Conservation (phyloP, 2,888 invertebrate genomes). For the Eupithecia insigniata region DNA sequence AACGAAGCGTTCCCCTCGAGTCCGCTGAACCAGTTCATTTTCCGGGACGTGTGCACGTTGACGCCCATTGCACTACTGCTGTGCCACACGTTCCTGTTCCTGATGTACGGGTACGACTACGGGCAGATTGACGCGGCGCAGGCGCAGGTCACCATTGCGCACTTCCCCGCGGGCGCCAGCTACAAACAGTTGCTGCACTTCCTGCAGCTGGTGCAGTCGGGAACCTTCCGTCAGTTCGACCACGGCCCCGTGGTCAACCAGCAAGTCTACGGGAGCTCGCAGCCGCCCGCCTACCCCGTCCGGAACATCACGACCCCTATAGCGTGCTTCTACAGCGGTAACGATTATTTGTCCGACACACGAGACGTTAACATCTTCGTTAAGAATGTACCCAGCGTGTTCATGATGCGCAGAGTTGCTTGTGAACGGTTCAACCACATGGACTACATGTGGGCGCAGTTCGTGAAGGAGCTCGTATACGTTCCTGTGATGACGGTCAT, state of each 20-base stretch:
- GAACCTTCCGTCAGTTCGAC: constrained; percentile 50
- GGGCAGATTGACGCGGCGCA: constrained; percentile 44
- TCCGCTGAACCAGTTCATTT: constrained; percentile 15
- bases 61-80: constrained; percentile 19
- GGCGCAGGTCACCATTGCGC: constrained; percentile 40
- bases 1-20: constrained; percentile 29
- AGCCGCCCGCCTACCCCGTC: constrained; percentile 28
- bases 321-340: constrained; percentile 45
- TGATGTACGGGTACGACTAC: constrained; percentile 47
- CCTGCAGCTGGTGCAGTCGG: constrained; percentile 47
- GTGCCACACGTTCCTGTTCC: constrained; percentile 45
- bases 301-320: constrained; percentile 45
- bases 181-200: constrained; percentile 65
- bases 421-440: constrained; percentile 48
- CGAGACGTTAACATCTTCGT: constrained; percentile 44
- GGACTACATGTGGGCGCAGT: constrained; percentile 51
- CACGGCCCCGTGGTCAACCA: constrained; percentile 46
- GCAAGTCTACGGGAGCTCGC: constrained; percentile 38
- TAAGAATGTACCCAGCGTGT: constrained; percentile 45
- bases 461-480: constrained; percentile 45
- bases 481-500: constrained; percentile 27
- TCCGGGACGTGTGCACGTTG: constrained; percentile 15
- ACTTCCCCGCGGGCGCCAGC: constrained; percentile 70
- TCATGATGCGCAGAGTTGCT: constrained; percentile 42
- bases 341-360: constrained; percentile 48